Base-by-base conservation (phyloP, 2,113 vertebrate species). In the Phrynosoma blainvillii region DNA sequence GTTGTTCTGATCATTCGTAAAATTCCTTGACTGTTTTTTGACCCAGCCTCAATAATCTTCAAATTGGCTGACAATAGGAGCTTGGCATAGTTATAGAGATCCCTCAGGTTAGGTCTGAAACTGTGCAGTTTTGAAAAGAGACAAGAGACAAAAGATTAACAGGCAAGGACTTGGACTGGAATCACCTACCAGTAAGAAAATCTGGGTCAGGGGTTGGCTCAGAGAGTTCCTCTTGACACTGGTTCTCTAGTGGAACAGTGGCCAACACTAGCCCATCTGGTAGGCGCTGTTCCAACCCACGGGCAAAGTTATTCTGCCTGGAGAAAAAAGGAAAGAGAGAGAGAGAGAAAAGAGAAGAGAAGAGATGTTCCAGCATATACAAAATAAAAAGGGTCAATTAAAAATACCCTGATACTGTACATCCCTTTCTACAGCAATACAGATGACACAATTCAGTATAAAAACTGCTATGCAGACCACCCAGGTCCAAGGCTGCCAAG, bases 231-330 rank as follows among this genome's bases (percentile, higher is more conserved):
- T 99, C 98, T 11, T 98, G 98, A 93, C 99, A 99, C 95, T 99
- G 98, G 87, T 97, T 98, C 95, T 99, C 98, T 32, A 97, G 94
- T 23, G 99, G 99, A 66, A 99, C 98, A 0, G 98, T 98, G 79
- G 98, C 98, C 91, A 99, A 98, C 92, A 98, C 97, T 94, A 99
- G 97, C 85, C 98, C 98, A 92, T 99, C 99, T 0, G 99, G 99
- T 89, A 99, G 97, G 93, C 99, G 99, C 95, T 99, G 98, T 90
- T 99, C 98, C 90, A 99, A 97, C 90, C 98, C 98, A n/a, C 98
- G 96, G 90, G 98, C 98, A 96, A 99, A 99, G 95, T 99, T 99
- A 96, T 98, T 99, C 96, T 98, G 98, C 94, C 99, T 99, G 94
- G 10, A 71, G 25, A 12, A 62, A 96, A 88, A 52, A 54, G 92